Evolutionary conservation across 2,113 vertebrate genomes (phyloP).

Genomic region (Campylorhamphus procurvoides): DNA sequence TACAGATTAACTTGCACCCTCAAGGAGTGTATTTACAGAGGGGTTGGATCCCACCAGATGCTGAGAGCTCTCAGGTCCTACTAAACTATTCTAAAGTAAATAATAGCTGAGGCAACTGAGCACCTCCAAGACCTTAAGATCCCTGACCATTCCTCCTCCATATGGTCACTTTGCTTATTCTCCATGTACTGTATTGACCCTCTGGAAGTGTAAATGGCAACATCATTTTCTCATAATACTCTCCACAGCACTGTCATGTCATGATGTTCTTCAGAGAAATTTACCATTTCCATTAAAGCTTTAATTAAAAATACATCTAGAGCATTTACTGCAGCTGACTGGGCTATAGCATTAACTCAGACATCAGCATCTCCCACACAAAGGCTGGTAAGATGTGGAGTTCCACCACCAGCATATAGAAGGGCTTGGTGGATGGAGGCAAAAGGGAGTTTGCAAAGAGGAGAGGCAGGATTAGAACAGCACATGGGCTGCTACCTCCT

Average conservation of each 20-base stretch:
- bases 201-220: neutral
- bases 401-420: neutral
- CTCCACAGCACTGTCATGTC: neutral
- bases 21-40: neutral
- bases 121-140: neutral
- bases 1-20: neutral
- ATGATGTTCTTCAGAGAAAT: neutral
- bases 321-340: neutral
- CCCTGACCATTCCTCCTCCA: neutral
- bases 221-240: rapidly evolving
- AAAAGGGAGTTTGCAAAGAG: neutral
- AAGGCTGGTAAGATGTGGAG: neutral
- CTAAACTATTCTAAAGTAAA: neutral
- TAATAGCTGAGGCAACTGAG: neutral
- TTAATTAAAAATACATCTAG: neutral
- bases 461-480: neutral
- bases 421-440: too few relatives aligned
- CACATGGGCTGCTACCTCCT: neutral
- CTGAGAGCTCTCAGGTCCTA: neutral
- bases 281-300: neutral
- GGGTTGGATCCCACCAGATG: neutral
- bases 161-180: neutral
- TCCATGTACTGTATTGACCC: neutral
- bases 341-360: neutral
- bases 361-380: neutral